phyloP scores from a whole-genome alignment of 2,888 invertebrate species.

The Nomada goodeniana region DNA sequence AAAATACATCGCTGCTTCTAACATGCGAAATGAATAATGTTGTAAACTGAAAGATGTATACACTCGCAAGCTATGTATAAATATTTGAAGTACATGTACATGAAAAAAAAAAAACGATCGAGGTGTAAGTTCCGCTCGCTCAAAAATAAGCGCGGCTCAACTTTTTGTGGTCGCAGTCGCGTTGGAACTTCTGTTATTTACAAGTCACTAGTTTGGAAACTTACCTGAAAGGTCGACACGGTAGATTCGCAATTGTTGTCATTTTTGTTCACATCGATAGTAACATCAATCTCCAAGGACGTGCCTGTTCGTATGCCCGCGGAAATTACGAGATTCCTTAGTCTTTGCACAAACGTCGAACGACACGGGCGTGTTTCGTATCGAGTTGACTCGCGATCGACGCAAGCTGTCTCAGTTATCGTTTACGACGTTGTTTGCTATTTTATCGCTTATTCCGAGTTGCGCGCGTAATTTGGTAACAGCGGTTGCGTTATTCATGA shows the following conservation, averaged over 20 bases:
- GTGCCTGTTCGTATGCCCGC: neutral
- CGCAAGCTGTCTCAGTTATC: neutral
- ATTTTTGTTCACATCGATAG: conserved; percentile 5
- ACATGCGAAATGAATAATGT: too few relatives aligned
- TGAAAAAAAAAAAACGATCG: neutral
- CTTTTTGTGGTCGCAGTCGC: conserved; percentile 39
- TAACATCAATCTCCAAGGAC: conserved; percentile 27
- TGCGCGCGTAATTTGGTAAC: neutral
- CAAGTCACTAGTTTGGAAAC: neutral
- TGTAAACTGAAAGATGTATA: too few relatives aligned
- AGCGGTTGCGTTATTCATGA: neutral
- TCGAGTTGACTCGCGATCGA: conserved; percentile 2
- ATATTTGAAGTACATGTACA: neutral
- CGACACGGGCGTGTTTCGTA: conserved; percentile 14
- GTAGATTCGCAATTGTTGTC: conserved; percentile 20
- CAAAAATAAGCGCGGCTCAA: neutral
- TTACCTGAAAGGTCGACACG: neutral
- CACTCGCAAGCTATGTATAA: too few relatives aligned
- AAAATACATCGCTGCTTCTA: too few relatives aligned
- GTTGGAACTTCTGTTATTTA: conserved; percentile 6
- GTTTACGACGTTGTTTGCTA: conserved; percentile 2
- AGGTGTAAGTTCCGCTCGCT: neutral
- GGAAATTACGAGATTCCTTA: neutral
- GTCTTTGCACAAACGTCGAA: conserved; percentile 13
- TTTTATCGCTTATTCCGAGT: neutral